Base-by-base conservation (phyloP, 2,888 invertebrate species). In the Nomada goodeniana region DNA sequence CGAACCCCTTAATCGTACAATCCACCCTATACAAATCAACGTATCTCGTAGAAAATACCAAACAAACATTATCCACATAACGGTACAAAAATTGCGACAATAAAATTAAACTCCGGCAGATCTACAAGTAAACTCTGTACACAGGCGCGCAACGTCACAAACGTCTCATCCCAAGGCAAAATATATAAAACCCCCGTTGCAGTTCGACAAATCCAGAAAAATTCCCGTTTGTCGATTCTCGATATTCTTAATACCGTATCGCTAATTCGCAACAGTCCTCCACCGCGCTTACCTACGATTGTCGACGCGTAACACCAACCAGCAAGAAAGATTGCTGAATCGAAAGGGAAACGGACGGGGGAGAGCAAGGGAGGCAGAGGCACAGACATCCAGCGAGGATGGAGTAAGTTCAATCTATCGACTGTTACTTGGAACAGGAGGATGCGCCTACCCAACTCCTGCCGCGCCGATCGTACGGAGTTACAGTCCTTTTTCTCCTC, bases 341-440 rank as follows among this genome's bases (percentile, higher is more conserved):
- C 69, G 59, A 64, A 50, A 36, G 59, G 61, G 26, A 61, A 52
- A 15, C 60, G 67, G 23, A 23, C 10, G 44, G 5, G 13, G 29
- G 67, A 15, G 61, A 36, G 26, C 10, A 47, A 63, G 50, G 68
- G 76, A 57, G 64, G 26, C 52, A 53, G 57, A 50, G 44, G 23
- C 36, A 26, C 36, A 36, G 64, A 53, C 72, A 75, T 29, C 26
- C 47, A 23, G 65, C 26, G 55, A 61, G 36, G 55, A 65, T 47
- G 26, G n/a, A 44, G 29, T 23, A 11, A 65, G 67, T 68, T 73
- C 84, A 59, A 80, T 86, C 82, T 77, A 77, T 84, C 82, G 82
- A 42, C 79, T 86, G 65, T 75, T 79, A 76, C 74, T 76, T 15
- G 81, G 75, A 79, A 84, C 76, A 67, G 71, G 52, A 77, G 78